These are phyloP conservation scores for Microctonus brassicae DNA, from an alignment of 2,888 invertebrate genomes.

Conservation along the genomic window DNA sequence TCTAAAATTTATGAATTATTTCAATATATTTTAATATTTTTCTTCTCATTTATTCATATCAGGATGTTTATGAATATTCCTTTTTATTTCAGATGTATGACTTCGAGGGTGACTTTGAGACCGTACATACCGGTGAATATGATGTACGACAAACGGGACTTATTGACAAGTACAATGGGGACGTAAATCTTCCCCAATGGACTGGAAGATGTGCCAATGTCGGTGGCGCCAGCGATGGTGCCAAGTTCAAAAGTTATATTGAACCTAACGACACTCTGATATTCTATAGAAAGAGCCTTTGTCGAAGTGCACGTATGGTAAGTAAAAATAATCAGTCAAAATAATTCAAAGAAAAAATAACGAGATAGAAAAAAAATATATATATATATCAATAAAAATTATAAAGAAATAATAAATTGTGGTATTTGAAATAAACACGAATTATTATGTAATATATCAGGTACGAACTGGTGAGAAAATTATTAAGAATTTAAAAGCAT, in stretches of 20 bases:
- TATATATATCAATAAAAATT: too few species aligned
- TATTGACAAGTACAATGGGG: slow-evolving; percentile 83
- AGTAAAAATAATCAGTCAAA: slow-evolving; percentile 19
- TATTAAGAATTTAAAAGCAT: slow-evolving; percentile 77
- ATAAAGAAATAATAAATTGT: neutral
- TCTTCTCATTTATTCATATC: too few species aligned
- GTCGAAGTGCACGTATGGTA: slow-evolving; percentile 84
- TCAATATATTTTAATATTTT: neutral
- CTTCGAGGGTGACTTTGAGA: slow-evolving; percentile 83
- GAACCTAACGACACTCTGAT: slow-evolving; percentile 77
- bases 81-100: slow-evolving; percentile 83
- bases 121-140: slow-evolving; percentile 80
- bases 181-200: slow-evolving; percentile 84
- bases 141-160: slow-evolving; percentile 78
- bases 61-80: slow-evolving; percentile 33
- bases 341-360: neutral
- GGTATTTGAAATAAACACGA: neutral
- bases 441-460: slow-evolving; percentile 66
- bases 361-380: slow-evolving; percentile 2
- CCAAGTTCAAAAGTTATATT: slow-evolving; percentile 84
- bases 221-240: slow-evolving; percentile 84
- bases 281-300: slow-evolving; percentile 88
- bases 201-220: slow-evolving; percentile 83
- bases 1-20: too few species aligned
- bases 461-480: slow-evolving; percentile 75